Evolutionary conservation across 2,888 invertebrate species (phyloP).

Genomic region (Cerceris rybyensis): DNA sequence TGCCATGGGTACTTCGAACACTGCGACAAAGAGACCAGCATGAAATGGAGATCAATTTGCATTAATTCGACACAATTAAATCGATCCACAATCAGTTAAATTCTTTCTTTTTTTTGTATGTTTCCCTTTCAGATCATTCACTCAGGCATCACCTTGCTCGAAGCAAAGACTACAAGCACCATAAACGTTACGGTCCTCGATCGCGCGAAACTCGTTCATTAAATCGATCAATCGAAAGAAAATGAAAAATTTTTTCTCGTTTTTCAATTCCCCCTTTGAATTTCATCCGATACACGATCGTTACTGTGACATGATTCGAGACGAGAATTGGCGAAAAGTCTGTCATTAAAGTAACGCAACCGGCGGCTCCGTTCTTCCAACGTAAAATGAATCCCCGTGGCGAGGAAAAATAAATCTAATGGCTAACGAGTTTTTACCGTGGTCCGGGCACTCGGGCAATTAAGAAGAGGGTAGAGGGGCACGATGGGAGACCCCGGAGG

Average conservation of each 20-base stretch:
- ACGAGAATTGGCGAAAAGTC: background rate
- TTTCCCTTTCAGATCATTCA: constrained; percentile 11
- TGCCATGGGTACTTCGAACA: constrained; percentile 65
- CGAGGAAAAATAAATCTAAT: constrained; percentile 77
- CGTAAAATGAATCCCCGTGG: constrained; percentile 56
- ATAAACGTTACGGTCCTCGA: background rate
- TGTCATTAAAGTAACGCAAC: background rate
- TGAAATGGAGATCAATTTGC: constrained; percentile 66
- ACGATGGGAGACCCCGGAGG: constrained; percentile 59
- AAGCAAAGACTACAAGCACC: constrained; percentile 15
- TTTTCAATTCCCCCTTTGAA: too few relatives aligned
- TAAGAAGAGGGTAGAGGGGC: constrained; percentile 70
- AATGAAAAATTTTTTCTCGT: background rate
- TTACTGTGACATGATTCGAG: constrained; percentile 14
- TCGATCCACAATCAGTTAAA: constrained; percentile 41
- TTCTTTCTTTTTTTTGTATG: constrained; percentile 8
- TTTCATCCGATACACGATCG: background rate
- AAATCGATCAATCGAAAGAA: background rate
- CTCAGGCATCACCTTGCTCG: constrained; percentile 48
- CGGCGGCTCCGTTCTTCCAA: constrained; percentile 39
- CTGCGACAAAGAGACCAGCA: constrained; percentile 69
- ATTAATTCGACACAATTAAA: constrained; percentile 63
- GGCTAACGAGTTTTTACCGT: constrained; percentile 80
- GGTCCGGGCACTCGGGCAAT: constrained; percentile 70
- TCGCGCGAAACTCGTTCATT: background rate